Percentiles rank a stretch among this genome's conserved stretches.
Evolutionary conservation across 1,140 invertebrate genomes (phyloP).

Genomic region (Sogatella furcifera): DNA sequence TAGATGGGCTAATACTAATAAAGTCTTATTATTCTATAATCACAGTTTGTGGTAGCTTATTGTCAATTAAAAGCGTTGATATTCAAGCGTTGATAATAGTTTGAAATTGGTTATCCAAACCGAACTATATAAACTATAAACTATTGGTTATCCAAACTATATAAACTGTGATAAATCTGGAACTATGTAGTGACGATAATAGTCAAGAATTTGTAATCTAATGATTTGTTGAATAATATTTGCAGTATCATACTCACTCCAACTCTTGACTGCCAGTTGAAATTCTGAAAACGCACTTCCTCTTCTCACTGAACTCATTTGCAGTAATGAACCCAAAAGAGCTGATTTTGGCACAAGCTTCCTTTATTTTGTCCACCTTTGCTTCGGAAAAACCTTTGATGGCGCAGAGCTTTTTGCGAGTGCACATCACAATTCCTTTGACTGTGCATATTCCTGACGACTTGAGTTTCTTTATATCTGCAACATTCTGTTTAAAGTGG

Average conservation of each 20-base stretch:
- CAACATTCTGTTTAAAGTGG: constrained; percentile 19
- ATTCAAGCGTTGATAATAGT: too few relatives aligned
- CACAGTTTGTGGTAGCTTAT: too few relatives aligned
- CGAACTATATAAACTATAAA: too few relatives aligned
- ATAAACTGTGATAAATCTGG: too few relatives aligned
- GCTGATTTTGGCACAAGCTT: constrained; percentile 50
- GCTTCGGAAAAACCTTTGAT: constrained; percentile 71
- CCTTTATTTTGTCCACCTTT: constrained; percentile 77
- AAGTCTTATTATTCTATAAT: too few relatives aligned
- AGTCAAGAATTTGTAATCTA: too few relatives aligned
- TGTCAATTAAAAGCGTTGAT: too few relatives aligned
- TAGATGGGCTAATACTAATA: too few relatives aligned
- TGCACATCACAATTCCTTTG: constrained; percentile 71
- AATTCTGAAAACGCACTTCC: constrained; percentile 60
- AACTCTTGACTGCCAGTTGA: constrained; percentile 61
- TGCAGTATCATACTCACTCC: constrained; percentile 42
- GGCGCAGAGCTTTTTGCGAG: constrained; percentile 55
- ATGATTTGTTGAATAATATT: too few relatives aligned
- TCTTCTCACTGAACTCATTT: constrained; percentile 55
- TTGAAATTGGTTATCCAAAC: too few relatives aligned
- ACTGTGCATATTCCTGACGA: constrained; percentile 66
- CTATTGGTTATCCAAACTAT: too few relatives aligned
- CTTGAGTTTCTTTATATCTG: constrained; percentile 69
- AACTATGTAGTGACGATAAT: too few relatives aligned
- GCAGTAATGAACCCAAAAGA: constrained; percentile 58